Evolutionary conservation across 1,140 invertebrate genomes (phyloP).

Genomic region (Drosophila micromelanica): DNA sequence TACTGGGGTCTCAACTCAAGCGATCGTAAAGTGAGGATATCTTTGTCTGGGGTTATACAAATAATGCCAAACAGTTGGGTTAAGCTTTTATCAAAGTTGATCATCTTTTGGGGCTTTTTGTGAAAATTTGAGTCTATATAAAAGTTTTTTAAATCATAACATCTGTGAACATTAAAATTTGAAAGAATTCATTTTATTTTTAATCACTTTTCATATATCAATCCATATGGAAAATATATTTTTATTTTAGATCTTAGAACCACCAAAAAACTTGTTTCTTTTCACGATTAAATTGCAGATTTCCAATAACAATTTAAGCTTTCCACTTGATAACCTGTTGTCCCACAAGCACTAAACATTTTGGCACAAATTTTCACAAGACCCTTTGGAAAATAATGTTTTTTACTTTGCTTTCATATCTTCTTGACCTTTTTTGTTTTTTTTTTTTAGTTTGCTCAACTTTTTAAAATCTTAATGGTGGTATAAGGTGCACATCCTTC

Average conservation of each 20-base stretch:
- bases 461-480: slow-evolving; percentile 69
- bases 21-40: slow-evolving; percentile 22
- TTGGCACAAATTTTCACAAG: slow-evolving; percentile 53
- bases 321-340: slow-evolving; percentile 7
- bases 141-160: too few relatives aligned
- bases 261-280: not conserved
- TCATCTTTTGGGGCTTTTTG: not conserved
- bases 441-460: slow-evolving; percentile 52
- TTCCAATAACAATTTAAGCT: slow-evolving; percentile 14
- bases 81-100: slow-evolving; percentile 45
- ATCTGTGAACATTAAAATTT: too few relatives aligned
- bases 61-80: slow-evolving; percentile 37
- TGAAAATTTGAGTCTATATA: slow-evolving; percentile 8
- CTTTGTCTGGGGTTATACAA: slow-evolving; percentile 34
- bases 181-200: too few relatives aligned
- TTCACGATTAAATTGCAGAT: not conserved
- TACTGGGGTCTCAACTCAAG: slow-evolving; percentile 32
- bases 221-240: too few relatives aligned
- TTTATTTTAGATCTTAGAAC: too few relatives aligned
- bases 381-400: slow-evolving; percentile 33
- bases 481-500: slow-evolving; percentile 48
- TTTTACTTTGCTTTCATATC: slow-evolving; percentile 20
- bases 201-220: too few relatives aligned
- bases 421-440: slow-evolving; percentile 20
- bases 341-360: slow-evolving; percentile 32